Percentiles rank a stretch among this genome's conserved stretches.
Evolutionary conservation across 2,888 invertebrate genomes (phyloP).

Genomic region (Ophioninae sp.): DNA sequence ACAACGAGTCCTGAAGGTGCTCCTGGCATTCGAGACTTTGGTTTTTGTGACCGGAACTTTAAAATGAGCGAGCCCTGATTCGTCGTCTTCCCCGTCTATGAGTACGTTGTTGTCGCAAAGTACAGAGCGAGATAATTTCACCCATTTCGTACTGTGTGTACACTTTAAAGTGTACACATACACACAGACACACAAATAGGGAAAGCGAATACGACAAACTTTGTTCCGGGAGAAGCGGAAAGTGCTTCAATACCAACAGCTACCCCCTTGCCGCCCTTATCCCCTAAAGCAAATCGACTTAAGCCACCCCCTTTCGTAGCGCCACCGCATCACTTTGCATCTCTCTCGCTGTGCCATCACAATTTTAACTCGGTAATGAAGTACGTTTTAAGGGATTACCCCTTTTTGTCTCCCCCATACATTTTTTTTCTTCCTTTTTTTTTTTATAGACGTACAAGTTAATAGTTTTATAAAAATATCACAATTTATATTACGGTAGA

Average conservation of each 20-base stretch:
- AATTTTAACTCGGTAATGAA: conserved; percentile 65
- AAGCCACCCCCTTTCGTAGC: conserved; percentile 56
- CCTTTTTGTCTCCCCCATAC: conserved; percentile 62
- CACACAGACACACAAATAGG: too few relatives aligned
- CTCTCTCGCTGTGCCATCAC: conserved; percentile 16
- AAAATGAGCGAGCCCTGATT: conserved; percentile 42
- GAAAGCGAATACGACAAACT: conserved; percentile 20
- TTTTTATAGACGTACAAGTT: too few relatives aligned
- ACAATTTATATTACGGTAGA: too few relatives aligned
- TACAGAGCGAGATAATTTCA: conserved; percentile 37
- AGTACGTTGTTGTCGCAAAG: conserved; percentile 16
- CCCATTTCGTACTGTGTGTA: conserved; percentile 32
- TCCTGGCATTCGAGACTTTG: conserved; percentile 4
- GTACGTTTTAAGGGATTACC: conserved; percentile 67
- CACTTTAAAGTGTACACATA: background rate
- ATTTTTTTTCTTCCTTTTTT: too few relatives aligned
- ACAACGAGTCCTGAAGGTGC: conserved; percentile 1
- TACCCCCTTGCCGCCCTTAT: conserved; percentile 8
- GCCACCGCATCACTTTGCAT: conserved; percentile 15
- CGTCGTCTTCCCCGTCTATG: conserved; percentile 8
- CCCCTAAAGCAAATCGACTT: conserved; percentile 68
- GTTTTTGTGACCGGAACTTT: conserved; percentile 29
- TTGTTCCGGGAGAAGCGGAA: conserved; percentile 40
- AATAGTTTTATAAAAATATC: too few relatives aligned
- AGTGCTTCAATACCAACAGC: conserved; percentile 11